Percentiles rank a stretch among this genome's conserved stretches.
These are phyloP conservation scores for Kobus ellipsiprymnus DNA, from an alignment of 2,113 vertebrate genomes.

Conservation along the genomic window DNA sequence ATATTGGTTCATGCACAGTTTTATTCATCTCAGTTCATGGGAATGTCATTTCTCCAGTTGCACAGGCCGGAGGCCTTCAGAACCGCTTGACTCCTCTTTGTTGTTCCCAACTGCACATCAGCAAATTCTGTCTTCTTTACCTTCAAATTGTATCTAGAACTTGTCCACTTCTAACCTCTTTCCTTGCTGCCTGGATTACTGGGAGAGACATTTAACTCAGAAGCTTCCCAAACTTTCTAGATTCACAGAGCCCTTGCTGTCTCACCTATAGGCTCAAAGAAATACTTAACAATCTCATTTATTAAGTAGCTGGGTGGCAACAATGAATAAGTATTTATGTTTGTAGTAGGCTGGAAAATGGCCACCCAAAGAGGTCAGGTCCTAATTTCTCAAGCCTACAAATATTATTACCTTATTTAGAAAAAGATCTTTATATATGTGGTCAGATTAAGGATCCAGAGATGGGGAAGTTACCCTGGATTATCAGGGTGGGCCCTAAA, in stretches of 20 bases:
- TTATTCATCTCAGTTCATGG: neutral
- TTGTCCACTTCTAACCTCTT: neutral
- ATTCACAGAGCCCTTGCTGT: neutral
- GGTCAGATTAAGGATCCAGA: neutral
- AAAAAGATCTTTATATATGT: neutral
- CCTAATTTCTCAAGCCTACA: neutral
- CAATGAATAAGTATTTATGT: neutral
- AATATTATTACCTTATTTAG: neutral
- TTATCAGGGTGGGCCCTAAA: neutral
- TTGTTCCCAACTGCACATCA: neutral
- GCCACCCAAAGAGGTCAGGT: neutral
- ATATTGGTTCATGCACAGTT: neutral
- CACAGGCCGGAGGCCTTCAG: neutral
- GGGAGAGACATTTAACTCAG: neutral
- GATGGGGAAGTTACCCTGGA: neutral
- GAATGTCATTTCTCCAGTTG: neutral
- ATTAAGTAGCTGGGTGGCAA: neutral
- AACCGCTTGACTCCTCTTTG: neutral
- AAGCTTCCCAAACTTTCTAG: neutral
- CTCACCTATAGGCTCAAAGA: neutral
- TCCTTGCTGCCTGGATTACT: neutral
- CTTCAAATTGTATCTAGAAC: neutral
- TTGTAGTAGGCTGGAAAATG: neutral
- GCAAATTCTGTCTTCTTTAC: neutral
- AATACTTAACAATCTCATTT: neutral